Conservation (phyloP, 2,888 invertebrate species). For the Drosophila vallismaia region DNA sequence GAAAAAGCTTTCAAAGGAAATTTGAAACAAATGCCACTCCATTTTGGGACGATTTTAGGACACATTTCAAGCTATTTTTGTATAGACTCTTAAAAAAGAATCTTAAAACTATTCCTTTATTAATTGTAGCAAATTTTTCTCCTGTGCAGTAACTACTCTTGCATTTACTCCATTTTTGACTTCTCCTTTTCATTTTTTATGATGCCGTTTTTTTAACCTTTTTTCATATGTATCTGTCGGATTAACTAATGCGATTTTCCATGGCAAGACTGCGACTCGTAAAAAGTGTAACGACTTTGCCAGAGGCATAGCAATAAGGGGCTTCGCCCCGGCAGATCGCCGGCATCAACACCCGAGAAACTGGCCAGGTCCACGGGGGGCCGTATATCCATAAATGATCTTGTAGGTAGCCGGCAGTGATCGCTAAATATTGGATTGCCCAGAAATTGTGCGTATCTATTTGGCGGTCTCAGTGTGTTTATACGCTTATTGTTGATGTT, state of each 20-base stretch:
- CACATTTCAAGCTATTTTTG: too few species aligned
- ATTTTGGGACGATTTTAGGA: too few species aligned
- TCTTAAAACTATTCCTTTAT: not conserved
- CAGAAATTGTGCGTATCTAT: constrained; percentile 27
- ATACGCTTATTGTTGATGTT: constrained; percentile 38
- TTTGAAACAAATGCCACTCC: too few species aligned
- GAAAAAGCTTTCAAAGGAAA: too few species aligned
- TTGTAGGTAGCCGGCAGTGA: constrained; percentile 49
- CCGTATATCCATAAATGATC: constrained; percentile 53
- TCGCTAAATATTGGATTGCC: constrained; percentile 38
- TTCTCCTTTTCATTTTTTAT: constrained; percentile 4
- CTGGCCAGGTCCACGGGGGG: constrained; percentile 59
- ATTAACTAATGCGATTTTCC: constrained; percentile 75
- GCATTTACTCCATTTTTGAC: constrained; percentile 7
- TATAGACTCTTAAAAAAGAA: too few species aligned
- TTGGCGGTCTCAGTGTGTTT: constrained; percentile 19
- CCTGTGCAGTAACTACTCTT: constrained; percentile 16
- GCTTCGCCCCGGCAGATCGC: constrained; percentile 16
- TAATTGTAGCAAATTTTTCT: not conserved
- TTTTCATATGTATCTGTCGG: constrained; percentile 70
- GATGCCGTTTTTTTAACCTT: not conserved
- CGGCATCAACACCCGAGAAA: constrained; percentile 34
- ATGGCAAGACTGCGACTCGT: constrained; percentile 55
- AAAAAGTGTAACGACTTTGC: constrained; percentile 72
- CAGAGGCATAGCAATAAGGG: constrained; percentile 22